Evolutionary conservation across 2,113 vertebrate species (phyloP), one percentile per base, ranked within the genome.

Genomic region (Menidia beryllina): DNA sequence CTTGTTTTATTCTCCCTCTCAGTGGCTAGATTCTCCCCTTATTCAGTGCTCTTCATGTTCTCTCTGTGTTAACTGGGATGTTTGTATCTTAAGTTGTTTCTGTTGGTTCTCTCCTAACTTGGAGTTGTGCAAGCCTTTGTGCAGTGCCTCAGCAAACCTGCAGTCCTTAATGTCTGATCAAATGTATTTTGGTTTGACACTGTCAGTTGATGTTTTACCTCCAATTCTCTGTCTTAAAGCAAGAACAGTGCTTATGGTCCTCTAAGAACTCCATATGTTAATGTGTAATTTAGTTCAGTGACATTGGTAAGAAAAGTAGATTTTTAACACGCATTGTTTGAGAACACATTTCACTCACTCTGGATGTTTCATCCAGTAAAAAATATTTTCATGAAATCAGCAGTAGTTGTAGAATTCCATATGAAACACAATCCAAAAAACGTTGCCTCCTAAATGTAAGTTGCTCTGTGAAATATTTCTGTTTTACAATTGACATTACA

Each of bases 1-100:
- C n/a, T 58, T 66, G 9, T 79, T 49, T 78, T 73, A 75, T 78
- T 78, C 67, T 88, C 48, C 50, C 77, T 88, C 60, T 86, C 69
- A 84, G 53, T 75, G 21, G 64, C 24, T 78, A 54, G 50, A 68
- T 24, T 74, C 12, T 59, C 20, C 59, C 79, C 36, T 75, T 53
- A 47, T 68, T 68, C 55, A 60, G 69, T 74, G 69, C 49, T 73
- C 21, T 45, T 58, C 58, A 36, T 83, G 21, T 75, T 80, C 51
- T 82, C 34, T 69, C 25, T 19, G 23, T 64, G 23, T 75, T n/a
- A n/a, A 67, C 43, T 47, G 15, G 74, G 27, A 49, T 81, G 19
- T 62, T 61, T 80, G 38, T 58, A 80, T 52, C 57, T 57, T 19
- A 19, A 24, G 17, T 56, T 69, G n/a, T 52, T 61, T 63, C 34